Evolutionary conservation across 2,797 vertebrate species (phyloP).

Genomic region (Acridotheres tristis): DNA sequence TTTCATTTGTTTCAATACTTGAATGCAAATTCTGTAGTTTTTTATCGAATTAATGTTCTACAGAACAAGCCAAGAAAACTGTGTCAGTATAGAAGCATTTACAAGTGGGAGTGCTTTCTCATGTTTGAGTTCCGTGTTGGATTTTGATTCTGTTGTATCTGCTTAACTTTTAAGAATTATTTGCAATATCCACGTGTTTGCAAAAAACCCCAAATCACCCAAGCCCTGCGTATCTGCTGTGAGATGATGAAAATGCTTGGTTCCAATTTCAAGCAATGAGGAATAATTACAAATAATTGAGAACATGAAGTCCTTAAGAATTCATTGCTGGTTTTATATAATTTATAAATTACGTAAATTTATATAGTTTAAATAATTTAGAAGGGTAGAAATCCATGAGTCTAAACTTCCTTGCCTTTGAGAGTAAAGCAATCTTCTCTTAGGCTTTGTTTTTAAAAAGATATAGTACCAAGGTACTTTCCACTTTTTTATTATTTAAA

Average conservation of each 20-base stretch:
- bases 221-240: not conserved
- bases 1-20: slow-evolving; percentile 24
- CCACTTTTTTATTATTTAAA: not conserved
- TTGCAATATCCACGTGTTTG: not conserved
- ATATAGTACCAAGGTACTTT: not conserved
- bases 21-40: not conserved
- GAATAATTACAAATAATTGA: not conserved
- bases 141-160: slow-evolving; percentile 9
- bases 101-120: slow-evolving; percentile 5
- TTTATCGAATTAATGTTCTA: slow-evolving; percentile 1
- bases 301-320: not conserved
- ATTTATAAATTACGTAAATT: not conserved
- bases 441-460: not conserved
- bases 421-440: not conserved
- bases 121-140: not conserved
- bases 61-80: not conserved
- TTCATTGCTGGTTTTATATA: not conserved
- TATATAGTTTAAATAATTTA: not conserved
- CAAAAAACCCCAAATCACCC: not conserved
- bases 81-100: not conserved
- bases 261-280: not conserved
- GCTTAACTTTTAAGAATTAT: not conserved
- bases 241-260: not conserved
- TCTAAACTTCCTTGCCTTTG: not conserved
- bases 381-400: not conserved